A percentile compares a stretch with the other conserved stretches of the same genome.
These are phyloP conservation scores for Elanus axillaris DNA, from an alignment of 2,113 vertebrate genomes.

Conservation along the genomic window DNA sequence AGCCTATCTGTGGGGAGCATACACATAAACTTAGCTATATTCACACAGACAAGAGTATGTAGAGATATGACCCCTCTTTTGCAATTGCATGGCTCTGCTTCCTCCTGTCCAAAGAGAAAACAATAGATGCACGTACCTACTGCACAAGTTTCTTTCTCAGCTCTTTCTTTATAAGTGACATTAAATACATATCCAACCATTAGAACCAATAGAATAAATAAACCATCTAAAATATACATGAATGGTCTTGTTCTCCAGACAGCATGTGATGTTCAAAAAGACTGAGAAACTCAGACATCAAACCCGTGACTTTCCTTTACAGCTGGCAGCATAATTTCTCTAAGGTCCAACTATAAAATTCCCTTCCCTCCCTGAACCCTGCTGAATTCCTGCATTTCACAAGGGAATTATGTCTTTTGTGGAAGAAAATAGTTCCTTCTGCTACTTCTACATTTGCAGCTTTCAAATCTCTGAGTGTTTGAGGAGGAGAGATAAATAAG, in stretches of 20 bases:
- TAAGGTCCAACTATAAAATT: neutral
- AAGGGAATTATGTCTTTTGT: neutral
- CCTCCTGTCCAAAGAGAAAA: neutral
- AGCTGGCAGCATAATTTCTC: neutral
- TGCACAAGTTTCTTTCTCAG: neutral
- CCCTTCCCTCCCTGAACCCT: neutral
- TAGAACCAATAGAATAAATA: neutral
- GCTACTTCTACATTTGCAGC: neutral
- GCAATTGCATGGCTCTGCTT: neutral
- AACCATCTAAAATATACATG: neutral
- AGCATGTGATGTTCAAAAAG: neutral
- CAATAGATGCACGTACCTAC: neutral
- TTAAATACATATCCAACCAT: neutral
- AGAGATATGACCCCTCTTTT: neutral
- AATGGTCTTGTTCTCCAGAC: neutral
- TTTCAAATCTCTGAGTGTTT: neutral
- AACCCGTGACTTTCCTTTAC: neutral
- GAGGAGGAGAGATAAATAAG: neutral
- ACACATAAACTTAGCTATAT: neutral
- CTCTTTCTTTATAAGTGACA: neutral
- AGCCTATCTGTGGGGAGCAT: neutral
- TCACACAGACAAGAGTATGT: neutral
- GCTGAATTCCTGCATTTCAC: neutral
- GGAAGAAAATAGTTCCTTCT: slow-evolving; percentile 1
- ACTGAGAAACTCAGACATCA: neutral